These are phyloP conservation scores for Nephila pilipes DNA, from an alignment of 1,140 invertebrate species.

Conservation along the genomic window DNA sequence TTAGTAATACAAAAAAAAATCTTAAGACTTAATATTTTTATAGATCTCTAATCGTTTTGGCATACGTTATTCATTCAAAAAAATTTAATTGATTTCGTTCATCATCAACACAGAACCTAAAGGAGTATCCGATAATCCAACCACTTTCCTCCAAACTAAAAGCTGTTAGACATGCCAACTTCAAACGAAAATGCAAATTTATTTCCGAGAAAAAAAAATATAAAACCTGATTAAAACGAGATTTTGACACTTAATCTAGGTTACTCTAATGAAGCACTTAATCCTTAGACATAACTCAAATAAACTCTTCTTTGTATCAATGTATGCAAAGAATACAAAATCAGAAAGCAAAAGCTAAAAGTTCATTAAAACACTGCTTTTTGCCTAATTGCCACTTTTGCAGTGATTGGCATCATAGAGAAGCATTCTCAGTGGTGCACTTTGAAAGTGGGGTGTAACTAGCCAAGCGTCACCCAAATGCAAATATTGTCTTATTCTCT, in stretches of 20 bases:
- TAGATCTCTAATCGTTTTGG: too few relatives aligned
- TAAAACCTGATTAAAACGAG: too few relatives aligned
- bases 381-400: constrained; percentile 44
- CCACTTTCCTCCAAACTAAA: too few relatives aligned
- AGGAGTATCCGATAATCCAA: too few relatives aligned
- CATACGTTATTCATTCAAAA: too few relatives aligned
- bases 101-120: too few relatives aligned
- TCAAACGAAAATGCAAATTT: too few relatives aligned
- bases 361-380: constrained; percentile 44
- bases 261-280: constrained; percentile 12
- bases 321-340: background rate
- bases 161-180: too few relatives aligned
- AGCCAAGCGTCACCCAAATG: constrained; percentile 43
- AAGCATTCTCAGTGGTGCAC: background rate
- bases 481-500: constrained; percentile 66
- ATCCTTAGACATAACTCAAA: background rate
- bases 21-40: too few relatives aligned
- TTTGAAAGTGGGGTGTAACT: constrained; percentile 3
- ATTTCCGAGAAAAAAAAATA: too few relatives aligned
- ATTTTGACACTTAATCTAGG: background rate
- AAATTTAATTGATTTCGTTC: too few relatives aligned
- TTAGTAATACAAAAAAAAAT: too few relatives aligned
- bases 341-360: background rate
- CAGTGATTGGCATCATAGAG: background rate
- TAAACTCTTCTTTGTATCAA: constrained; percentile 23